Evolutionary conservation across 2,888 invertebrate genomes (phyloP).

Genomic region (Mactromeris polynyma): DNA sequence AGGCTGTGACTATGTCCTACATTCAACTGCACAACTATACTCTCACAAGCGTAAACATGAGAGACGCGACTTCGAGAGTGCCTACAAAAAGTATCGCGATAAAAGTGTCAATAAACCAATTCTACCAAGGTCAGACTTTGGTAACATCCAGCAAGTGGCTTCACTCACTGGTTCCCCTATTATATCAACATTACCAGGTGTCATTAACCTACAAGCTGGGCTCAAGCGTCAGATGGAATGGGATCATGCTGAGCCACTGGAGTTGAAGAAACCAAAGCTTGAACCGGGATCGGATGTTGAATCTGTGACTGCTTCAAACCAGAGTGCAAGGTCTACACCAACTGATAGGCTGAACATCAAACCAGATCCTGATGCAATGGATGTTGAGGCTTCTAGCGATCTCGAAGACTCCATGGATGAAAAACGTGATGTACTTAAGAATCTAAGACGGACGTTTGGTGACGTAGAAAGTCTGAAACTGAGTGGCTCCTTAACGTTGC

Average conservation of each 20-base stretch:
- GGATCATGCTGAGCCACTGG: conserved; percentile 52
- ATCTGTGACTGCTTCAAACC: conserved; percentile 36
- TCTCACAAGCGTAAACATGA: conserved; percentile 99
- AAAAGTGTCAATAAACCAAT: conserved; percentile 87
- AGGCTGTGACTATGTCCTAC: conserved; percentile 96
- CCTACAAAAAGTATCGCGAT: conserved; percentile 92
- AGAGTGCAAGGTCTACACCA: conserved; percentile 61
- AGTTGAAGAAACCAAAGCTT: conserved; percentile 64
- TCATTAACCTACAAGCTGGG: conserved; percentile 26
- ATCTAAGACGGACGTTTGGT: conserved; percentile 22
- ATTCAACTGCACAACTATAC: conserved; percentile 98
- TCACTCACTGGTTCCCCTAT: conserved; percentile 42
- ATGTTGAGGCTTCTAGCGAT: conserved; percentile 50
- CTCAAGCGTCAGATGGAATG: conserved; percentile 50
- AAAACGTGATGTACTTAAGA: background rate
- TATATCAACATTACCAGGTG: conserved; percentile 28
- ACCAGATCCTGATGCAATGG: conserved; percentile 38
- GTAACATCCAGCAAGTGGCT: conserved; percentile 32
- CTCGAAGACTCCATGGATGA: conserved; percentile 40
- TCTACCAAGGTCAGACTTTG: conserved; percentile 54
- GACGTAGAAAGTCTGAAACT: conserved; percentile 72
- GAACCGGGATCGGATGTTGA: conserved; percentile 56
- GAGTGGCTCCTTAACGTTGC: conserved; percentile 80
- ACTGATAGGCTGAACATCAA: conserved; percentile 26
- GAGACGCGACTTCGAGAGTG: conserved; percentile 91